Conservation (phyloP, 2,888 invertebrate genomes). For the Rhagonycha fulva region DNA sequence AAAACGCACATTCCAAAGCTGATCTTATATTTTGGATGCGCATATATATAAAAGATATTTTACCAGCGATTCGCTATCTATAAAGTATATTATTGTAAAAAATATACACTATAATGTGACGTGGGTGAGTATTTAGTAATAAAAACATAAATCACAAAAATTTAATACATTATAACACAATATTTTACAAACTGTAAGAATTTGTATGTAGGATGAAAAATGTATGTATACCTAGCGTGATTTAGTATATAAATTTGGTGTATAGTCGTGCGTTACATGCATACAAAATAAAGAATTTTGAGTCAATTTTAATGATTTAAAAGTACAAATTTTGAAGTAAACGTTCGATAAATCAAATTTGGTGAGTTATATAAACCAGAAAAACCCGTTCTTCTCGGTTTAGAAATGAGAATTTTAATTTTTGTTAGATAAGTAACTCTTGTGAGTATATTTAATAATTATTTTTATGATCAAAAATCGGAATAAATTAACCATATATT, state of each 20-base stretch:
- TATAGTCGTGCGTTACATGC: neutral
- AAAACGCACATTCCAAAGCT: slow-evolving; percentile 23
- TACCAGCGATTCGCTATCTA: slow-evolving; percentile 6
- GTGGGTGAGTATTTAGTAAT: slow-evolving; percentile 18
- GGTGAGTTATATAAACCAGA: neutral
- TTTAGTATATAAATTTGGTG: neutral
- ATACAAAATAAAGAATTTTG: neutral
- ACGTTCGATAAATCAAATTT: neutral
- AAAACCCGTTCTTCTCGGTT: neutral
- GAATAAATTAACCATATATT: neutral
- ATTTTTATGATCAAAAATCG: neutral
- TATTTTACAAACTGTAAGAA: neutral
- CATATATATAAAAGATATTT: slow-evolving; percentile 22
- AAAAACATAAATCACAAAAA: neutral
- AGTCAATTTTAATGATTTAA: neutral
- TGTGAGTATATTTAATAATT: neutral
- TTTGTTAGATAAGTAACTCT: neutral
- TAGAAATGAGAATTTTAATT: neutral
- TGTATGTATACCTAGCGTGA: neutral
- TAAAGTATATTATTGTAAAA: neutral
- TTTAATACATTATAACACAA: neutral
- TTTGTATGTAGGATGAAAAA: neutral
- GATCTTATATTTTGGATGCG: slow-evolving; percentile 22
- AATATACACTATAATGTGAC: slow-evolving; percentile 4
- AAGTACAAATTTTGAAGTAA: neutral